Base-by-base conservation (phyloP, 2,113 vertebrate species). In the Ciconia boyciana region DNA sequence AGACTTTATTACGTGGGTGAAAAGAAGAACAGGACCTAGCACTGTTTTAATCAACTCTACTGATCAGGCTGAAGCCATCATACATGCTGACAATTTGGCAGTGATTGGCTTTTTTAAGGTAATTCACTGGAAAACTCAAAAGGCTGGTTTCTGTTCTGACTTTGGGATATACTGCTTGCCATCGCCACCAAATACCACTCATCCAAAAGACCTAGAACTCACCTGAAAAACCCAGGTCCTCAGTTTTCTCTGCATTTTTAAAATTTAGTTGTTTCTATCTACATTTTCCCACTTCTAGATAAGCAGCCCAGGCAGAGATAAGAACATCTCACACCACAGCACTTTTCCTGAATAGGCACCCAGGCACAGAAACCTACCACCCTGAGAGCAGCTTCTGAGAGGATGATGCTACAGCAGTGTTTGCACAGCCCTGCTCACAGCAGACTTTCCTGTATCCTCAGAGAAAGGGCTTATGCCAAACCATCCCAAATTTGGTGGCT, bases 91-190 rank as follows among this genome's bases (percentile, higher is more conserved):
- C 9, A 98, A 99, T 32, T 84, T 99, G 87, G 98, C 97, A 49
- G 98, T 99, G 83, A 91, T 99, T 26, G 99, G 99, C 70, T 99
- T 99, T 97, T 99, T 99, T 84, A 98, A 99, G 99, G 99, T 99
- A 97, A 90, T 48, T 64, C 64, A 41, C 21, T 81, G 48, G 64
- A 55, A 71, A 76, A 36, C 7, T 83, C 66, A n/a, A 85, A 82
- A 83, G 46, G 21, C 69, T 87, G 32, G 16, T 72, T 65, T 61
- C 62, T 83, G 34, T 72, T 81, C 34, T 3, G 10, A 4, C 8
- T 68, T 62, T 10, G 28, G 70, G 31, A 39, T 52, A 46, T 5
- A 28, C 7, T 48, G 4, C 60, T 89, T 83, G 43, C 21, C 54
- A 25, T 39, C 1, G 3, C 34, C 25, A 76, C 41, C 26, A 64